phyloP scores from a whole-genome alignment of 2,797 vertebrate species.

The Oryzias sinensis region DNA sequence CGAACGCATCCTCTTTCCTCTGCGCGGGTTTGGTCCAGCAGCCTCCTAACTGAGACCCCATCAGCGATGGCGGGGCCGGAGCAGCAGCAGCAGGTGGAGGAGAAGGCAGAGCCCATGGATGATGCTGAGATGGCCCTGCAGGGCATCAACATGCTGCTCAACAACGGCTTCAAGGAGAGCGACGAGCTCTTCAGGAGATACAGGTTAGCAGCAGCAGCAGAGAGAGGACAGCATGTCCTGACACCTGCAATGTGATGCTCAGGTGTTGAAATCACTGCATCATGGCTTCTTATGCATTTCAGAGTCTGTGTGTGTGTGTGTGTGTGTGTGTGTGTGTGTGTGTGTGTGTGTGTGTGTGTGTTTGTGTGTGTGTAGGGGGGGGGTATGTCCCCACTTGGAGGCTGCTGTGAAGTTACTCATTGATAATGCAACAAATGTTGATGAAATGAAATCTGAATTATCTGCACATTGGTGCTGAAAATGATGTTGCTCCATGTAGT shows the following conservation, averaged over 20 bases:
- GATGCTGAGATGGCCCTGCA: constrained; percentile 94
- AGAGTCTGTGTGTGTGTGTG: neutral
- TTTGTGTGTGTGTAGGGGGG: neutral
- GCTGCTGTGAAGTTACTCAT: too few relatives aligned
- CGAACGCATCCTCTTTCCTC: constrained; percentile 13
- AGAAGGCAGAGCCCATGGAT: constrained; percentile 80
- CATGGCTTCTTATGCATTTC: neutral
- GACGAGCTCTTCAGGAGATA: constrained; percentile 97
- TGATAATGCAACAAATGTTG: too few relatives aligned
- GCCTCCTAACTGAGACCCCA: constrained; percentile 22
- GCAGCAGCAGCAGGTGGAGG: constrained; percentile 72
- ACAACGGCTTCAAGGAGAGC: constrained; percentile 96
- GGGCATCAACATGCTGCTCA: constrained; percentile 97
- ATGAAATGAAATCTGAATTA: too few relatives aligned
- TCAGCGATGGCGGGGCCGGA: constrained; percentile 77
- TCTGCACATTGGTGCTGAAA: too few relatives aligned
- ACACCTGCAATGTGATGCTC: neutral
- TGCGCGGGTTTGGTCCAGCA: constrained; percentile 20
- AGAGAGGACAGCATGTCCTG: constrained; percentile 5
- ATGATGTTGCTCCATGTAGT: too few relatives aligned
- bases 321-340: neutral
- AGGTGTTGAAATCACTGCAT: neutral
- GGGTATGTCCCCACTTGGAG: neutral
- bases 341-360: neutral
- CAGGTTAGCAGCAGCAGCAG: constrained; percentile 76